Evolutionary conservation across 1,140 invertebrate genomes (phyloP), one percentile per base, ranked within the genome.

Genomic region (Geopemphigus sp.): DNA sequence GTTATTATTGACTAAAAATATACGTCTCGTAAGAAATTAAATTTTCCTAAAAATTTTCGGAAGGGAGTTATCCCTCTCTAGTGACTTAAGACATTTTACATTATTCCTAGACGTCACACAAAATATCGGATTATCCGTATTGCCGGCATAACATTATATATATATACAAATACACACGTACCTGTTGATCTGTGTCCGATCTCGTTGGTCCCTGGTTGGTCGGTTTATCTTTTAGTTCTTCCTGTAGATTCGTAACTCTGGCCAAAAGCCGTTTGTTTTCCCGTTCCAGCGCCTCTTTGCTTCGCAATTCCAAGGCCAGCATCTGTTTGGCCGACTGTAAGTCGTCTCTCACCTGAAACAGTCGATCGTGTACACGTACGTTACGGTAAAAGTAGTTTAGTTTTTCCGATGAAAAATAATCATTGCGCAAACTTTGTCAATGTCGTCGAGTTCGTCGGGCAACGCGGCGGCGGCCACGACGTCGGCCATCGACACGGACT

Each of bases 271-370:
- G 89, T 84, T 95, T 94, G 83, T 95, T 96, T 84, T 95, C 94
- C 83, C 94, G 90, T 81, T 93, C 92, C 82, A 94, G 88, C 0
- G 93, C 92, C 84, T 94, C 92, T 84, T 94, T 95, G 83, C 94
- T 94, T 84, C 93, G 89, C 81, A 95, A 86, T 86, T 96, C 94
- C 61, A 94, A 87, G 3, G 94, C 93, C 81, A 96, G 86, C 88
- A 95, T 91, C 86, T 95, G 94, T 86, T 96, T 96, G 2, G 93
- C 95, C 80, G 93, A 95, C 84, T 95, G 94, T 54, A 96, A 87
- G 85, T 95, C 94, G 83, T 96, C 94, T 81, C 94, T 88, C 0
- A 78, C 74, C 74, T n/a, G 95, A 32, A 73, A 80, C 26, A 63
- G 63, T 54, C 32, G 19, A 6, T 80, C 10, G 8, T 14, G 15